phyloP scores from a whole-genome alignment of 2,113 vertebrate species.

The Brachypodius melanocephalos region DNA sequence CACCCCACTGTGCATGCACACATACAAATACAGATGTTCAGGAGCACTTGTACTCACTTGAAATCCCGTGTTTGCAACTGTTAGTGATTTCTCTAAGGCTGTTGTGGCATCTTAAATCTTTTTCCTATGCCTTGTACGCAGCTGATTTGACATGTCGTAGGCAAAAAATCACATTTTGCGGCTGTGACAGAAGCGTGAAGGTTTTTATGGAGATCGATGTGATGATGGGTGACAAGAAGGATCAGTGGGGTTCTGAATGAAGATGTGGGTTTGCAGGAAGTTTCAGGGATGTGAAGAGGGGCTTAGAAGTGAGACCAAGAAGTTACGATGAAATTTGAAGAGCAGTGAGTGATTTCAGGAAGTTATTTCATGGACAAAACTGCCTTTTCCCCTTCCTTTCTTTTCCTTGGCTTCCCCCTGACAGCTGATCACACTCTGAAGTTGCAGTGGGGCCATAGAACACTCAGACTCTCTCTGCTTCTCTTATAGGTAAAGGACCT shows the following conservation, averaged over 20 bases:
- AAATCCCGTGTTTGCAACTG: not conserved
- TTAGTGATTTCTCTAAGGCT: constrained; percentile 2
- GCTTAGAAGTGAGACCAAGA: not conserved
- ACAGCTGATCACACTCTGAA: not conserved
- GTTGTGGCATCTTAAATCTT: constrained; percentile 21
- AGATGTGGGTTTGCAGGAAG: not conserved
- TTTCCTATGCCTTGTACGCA: not conserved
- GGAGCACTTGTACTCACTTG: not conserved
- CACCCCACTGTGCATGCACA: not conserved
- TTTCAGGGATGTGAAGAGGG: not conserved
- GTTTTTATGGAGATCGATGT: constrained; percentile 27
- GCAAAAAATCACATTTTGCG: not conserved
- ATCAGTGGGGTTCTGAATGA: not conserved
- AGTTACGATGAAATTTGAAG: not conserved
- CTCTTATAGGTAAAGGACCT: not conserved
- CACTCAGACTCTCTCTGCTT: not conserved
- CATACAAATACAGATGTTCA: constrained; percentile 45
- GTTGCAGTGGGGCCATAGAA: not conserved
- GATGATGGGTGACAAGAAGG: not conserved
- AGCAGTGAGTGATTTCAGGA: not conserved
- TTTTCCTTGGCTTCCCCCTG: not conserved
- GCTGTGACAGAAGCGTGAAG: not conserved
- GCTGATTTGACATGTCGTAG: not conserved
- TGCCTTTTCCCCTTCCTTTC: not conserved
- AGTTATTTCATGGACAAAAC: not conserved